A percentile compares a stretch with the other conserved stretches of the same genome.
These are phyloP conservation scores for Crepidodera aurea DNA, from an alignment of 2,888 invertebrate species.

Conservation along the genomic window DNA sequence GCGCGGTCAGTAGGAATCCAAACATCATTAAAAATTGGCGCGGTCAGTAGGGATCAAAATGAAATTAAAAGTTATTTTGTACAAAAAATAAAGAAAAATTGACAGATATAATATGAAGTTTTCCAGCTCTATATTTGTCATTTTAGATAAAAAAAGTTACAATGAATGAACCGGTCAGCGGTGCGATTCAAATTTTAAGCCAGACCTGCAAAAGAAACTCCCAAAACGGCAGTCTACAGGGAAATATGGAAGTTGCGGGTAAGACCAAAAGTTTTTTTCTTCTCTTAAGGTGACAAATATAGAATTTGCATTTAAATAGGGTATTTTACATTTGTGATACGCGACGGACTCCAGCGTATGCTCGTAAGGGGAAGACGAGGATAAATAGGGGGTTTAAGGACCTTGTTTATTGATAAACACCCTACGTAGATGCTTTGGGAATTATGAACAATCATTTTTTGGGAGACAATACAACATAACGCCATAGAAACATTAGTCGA, in stretches of 20 bases:
- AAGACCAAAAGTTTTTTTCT: conserved; percentile 61
- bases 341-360: conserved; percentile 3
- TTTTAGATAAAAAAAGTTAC: too few relatives aligned
- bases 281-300: conserved; percentile 68
- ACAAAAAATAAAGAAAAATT: too few relatives aligned
- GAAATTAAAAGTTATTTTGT: background rate
- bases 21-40: background rate
- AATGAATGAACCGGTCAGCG: too few relatives aligned
- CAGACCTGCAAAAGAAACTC: conserved; percentile 14
- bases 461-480: too few relatives aligned
- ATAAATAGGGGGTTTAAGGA: background rate
- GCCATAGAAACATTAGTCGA: too few relatives aligned
- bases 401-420: conserved; percentile 18
- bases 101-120: too few relatives aligned
- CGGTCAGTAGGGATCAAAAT: background rate
- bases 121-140: too few relatives aligned
- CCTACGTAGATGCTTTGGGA: conserved; percentile 8
- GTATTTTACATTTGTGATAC: conserved; percentile 70
- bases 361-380: background rate
- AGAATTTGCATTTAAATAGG: conserved; percentile 74
- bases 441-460: conserved; percentile 14
- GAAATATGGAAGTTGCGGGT: conserved; percentile 59
- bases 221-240: conserved; percentile 51
- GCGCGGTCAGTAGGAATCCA: background rate
- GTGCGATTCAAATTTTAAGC: background rate